Conservation (phyloP, 2,113 vertebrate species). For the Ivindomyrus marchei region DNA sequence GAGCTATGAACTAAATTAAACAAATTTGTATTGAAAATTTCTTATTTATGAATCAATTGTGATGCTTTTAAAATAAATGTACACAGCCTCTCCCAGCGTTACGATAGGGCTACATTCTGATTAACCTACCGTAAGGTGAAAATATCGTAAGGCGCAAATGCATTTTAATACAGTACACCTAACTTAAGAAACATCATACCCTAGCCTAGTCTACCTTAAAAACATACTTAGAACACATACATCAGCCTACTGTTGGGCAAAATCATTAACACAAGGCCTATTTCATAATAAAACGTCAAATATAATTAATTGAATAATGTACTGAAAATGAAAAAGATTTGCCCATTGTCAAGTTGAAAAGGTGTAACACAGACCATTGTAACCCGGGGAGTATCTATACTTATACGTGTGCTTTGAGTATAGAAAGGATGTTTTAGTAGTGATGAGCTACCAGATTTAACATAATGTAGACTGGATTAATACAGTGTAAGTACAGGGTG, state of each 20-base stretch:
- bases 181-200: no score
- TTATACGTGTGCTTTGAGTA: neutral
- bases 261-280: neutral
- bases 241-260: neutral
- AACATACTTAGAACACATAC: neutral
- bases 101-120: no score
- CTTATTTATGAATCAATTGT: neutral
- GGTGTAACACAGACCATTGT: neutral
- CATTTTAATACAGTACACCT: no score
- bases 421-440: neutral
- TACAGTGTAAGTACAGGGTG: neutral
- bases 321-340: neutral
- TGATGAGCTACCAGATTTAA: neutral
- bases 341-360: neutral
- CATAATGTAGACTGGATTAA: neutral
- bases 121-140: no score
- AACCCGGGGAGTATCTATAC: neutral
- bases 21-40: neutral
- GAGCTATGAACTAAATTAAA: neutral
- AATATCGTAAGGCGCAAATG: no score
- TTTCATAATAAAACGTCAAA: neutral
- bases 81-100: neutral
- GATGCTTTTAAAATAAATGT: neutral
- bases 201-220: no score
- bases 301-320: neutral